Base-by-base conservation (phyloP, 2,113 vertebrate species). In the Piprites chloris region DNA sequence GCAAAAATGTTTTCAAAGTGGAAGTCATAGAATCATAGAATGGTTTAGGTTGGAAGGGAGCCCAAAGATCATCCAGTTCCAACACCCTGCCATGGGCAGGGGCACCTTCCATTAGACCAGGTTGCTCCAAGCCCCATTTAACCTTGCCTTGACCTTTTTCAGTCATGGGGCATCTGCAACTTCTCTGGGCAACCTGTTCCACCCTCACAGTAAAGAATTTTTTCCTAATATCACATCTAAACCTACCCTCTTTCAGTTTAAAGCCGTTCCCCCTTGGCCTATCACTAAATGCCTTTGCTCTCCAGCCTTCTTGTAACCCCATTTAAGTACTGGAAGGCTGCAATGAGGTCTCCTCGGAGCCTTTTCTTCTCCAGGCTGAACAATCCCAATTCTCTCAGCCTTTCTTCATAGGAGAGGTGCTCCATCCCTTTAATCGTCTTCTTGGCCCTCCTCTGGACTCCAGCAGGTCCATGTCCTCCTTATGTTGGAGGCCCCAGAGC, bases 381-480 rank as follows among this genome's bases (percentile, higher is more conserved):
- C 15, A 61, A 83, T 83, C 71, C 24, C 30, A 82, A 6, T 21
- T 50, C 44, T 33, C 35, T 59, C 11, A 59, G 22, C 46, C 35
- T 50, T 50, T 71, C 14, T 30, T 71, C 0, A 0, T 35, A 32
- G 0, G 0, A n/a, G 35, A 23, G 9, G 20, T 61, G 30, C 20
- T 83, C 32, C 6, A 10, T 52, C 71, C 26, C 20, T 61, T 52
- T 42, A 30, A 30, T 61, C 12, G 10, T 42, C 46, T 83, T 52
- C 11, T 5, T 71, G 32, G 32, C 12, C 30, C 44, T 59, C 35
- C 41, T 59, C 23, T 49, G 53, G 53, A 33, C 52, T 61, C 14
- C 19, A 42, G 24, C 24, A 41, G 14, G 18, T 61, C 30, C 9
- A 3, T 18, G 20, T 15, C 16, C 53, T 69, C 19, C 14, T 41